Evolutionary conservation across 1,140 invertebrate species (phyloP).

Genomic region (Sweltsa coloradensis): DNA sequence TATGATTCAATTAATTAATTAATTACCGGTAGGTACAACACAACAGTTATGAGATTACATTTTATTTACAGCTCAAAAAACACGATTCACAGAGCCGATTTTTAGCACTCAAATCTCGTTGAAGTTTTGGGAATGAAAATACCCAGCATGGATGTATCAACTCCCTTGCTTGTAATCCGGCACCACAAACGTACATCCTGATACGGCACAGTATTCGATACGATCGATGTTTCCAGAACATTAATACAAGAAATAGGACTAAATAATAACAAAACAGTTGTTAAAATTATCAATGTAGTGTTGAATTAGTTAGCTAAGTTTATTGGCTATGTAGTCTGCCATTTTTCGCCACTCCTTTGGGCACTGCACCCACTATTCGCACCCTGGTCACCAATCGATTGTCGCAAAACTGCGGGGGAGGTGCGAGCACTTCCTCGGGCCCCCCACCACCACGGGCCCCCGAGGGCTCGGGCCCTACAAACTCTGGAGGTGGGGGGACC

Average conservation of each 20-base stretch:
- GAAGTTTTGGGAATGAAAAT: neutral
- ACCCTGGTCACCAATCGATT: conserved; percentile 37
- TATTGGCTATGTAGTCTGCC: conserved; percentile 39
- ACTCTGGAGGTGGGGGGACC: conserved; percentile 57
- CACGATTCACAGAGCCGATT: neutral
- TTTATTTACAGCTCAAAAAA: neutral
- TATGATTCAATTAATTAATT: neutral
- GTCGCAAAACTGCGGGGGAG: conserved; percentile 59
- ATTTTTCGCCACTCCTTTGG: conserved; percentile 36
- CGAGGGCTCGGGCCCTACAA: conserved; percentile 63
- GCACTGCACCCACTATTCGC: conserved; percentile 65
- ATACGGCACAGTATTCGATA: neutral
- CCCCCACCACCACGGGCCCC: conserved; percentile 29
- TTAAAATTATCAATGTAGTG: neutral
- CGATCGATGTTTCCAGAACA: neutral
- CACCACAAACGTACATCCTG: neutral
- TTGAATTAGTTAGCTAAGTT: neutral
- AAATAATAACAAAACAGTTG: neutral
- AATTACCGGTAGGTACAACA: neutral
- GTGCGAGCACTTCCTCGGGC: conserved; percentile 37
- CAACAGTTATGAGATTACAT: neutral
- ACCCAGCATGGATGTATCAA: neutral
- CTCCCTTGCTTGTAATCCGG: neutral
- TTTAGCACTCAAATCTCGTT: neutral
- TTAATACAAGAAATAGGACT: neutral